Evolutionary conservation across 1,140 invertebrate species (phyloP).

Genomic region (Drosophila orena): DNA sequence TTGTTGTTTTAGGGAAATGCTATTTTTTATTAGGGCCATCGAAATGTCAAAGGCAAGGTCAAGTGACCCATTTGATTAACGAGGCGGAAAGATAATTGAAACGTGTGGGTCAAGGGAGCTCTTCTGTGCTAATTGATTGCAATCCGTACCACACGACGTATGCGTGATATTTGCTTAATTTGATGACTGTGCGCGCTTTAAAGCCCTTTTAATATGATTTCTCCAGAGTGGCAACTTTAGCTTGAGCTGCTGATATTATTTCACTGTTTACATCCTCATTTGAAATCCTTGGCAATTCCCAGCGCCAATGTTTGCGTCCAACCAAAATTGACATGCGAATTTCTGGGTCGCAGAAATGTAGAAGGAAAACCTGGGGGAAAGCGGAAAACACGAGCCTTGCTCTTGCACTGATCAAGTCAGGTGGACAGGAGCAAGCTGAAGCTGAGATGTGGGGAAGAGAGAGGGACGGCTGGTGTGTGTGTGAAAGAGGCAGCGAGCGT

Average conservation of each 20-base stretch:
- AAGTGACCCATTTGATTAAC: constrained; percentile 37
- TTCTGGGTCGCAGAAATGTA: not conserved
- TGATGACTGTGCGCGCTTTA: too few relatives aligned
- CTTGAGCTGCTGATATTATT: not conserved
- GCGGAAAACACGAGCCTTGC: constrained; percentile 8
- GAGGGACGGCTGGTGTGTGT: constrained; percentile 2
- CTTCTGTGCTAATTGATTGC: not conserved
- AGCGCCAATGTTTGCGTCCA: not conserved
- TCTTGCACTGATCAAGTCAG: constrained; percentile 44
- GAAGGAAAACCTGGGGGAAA: not conserved
- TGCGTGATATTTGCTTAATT: not conserved
- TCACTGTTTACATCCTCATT: not conserved
- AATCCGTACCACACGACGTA: not conserved
- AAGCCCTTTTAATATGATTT: too few relatives aligned
- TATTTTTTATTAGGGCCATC: constrained; percentile 27
- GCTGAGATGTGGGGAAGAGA: not conserved
- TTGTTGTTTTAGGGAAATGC: constrained; percentile 14
- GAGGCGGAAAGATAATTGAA: not conserved
- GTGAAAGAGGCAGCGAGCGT: constrained; percentile 6
- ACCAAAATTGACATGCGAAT: not conserved
- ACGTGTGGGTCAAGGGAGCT: not conserved
- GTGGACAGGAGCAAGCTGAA: constrained; percentile 23
- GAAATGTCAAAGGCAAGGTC: constrained; percentile 58
- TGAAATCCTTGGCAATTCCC: too few relatives aligned
- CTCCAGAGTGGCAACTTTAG: too few relatives aligned